Evolutionary conservation across 2,888 invertebrate genomes (phyloP).

Genomic region (Cotesia congregata): DNA sequence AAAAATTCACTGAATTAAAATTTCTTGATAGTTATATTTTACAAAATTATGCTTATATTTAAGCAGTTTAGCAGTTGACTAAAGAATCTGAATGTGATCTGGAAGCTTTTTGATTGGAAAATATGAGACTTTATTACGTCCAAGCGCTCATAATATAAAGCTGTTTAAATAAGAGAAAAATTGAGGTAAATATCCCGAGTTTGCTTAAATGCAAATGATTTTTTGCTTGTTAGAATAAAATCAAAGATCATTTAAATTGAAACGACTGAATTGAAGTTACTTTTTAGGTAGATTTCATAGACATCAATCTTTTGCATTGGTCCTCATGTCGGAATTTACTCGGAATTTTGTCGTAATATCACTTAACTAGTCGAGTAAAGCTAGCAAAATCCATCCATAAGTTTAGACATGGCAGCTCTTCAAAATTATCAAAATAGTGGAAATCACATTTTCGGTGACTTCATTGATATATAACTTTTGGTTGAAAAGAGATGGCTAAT

Average conservation of each 20-base stretch:
- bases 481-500: too few species aligned
- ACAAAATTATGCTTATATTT: slow-evolving; percentile 6
- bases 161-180: background rate
- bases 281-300: too few species aligned
- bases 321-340: too few species aligned
- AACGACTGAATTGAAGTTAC: background rate
- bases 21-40: background rate
- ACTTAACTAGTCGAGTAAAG: too few species aligned
- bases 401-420: too few species aligned
- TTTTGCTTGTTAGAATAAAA: background rate
- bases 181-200: background rate
- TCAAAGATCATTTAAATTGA: background rate
- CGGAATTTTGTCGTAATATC: too few species aligned
- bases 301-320: too few species aligned
- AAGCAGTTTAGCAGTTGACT: slow-evolving; percentile 33
- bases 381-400: too few species aligned
- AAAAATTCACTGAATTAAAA: background rate
- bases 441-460: too few species aligned
- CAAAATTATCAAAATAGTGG: too few species aligned
- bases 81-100: slow-evolving; percentile 34
- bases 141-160: background rate
- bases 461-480: too few species aligned
- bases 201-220: background rate
- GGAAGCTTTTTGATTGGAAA: slow-evolving; percentile 18
- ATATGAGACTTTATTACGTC: background rate